phyloP scores from a whole-genome alignment of 2,113 vertebrate genomes.

The Odontesthes bonariensis region DNA sequence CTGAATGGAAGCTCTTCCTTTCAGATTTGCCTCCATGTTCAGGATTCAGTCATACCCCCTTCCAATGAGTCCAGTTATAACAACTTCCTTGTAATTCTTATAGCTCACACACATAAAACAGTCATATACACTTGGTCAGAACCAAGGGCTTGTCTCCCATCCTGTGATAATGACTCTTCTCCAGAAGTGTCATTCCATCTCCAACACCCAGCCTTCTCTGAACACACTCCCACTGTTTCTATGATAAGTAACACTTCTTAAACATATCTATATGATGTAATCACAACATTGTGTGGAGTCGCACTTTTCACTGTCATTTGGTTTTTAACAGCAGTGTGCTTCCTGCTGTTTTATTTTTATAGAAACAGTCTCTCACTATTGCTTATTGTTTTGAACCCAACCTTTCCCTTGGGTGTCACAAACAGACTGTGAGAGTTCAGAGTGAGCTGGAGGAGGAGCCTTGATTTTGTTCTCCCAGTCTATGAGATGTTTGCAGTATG shows the following conservation, averaged over 20 bases:
- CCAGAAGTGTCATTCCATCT: conserved; percentile 35
- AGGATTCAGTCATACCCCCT: conserved; percentile 33
- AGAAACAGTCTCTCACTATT: conserved; percentile 16
- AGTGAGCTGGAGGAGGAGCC: conserved; percentile 18
- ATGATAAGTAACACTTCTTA: conserved; percentile 43
- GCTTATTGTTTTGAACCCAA: conserved; percentile 18
- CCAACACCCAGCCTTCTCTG: conserved; percentile 42
- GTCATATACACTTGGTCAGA: conserved; percentile 19
- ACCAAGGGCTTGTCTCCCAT: conserved; percentile 3
- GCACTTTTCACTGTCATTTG: conserved; percentile 9
- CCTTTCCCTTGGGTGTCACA: conserved; percentile 11
- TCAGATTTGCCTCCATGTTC: conserved; percentile 46
- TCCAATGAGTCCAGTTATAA: conserved; percentile 17
- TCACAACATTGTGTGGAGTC: not conserved
- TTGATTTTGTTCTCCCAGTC: conserved; percentile 20
- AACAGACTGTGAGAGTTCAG: conserved; percentile 29
- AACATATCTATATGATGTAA: conserved; percentile 44
- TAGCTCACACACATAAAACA: not conserved
- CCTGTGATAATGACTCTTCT: conserved; percentile 28
- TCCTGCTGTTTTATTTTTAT: conserved; percentile 32
- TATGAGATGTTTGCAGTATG: conserved; percentile 28
- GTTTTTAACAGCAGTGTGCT: not conserved
- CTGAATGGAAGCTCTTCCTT: not conserved
- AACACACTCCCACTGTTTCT: conserved; percentile 55
- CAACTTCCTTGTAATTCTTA: conserved; percentile 55